Conservation (phyloP, 2,113 vertebrate genomes). For the Craseonycteris thonglongyai region DNA sequence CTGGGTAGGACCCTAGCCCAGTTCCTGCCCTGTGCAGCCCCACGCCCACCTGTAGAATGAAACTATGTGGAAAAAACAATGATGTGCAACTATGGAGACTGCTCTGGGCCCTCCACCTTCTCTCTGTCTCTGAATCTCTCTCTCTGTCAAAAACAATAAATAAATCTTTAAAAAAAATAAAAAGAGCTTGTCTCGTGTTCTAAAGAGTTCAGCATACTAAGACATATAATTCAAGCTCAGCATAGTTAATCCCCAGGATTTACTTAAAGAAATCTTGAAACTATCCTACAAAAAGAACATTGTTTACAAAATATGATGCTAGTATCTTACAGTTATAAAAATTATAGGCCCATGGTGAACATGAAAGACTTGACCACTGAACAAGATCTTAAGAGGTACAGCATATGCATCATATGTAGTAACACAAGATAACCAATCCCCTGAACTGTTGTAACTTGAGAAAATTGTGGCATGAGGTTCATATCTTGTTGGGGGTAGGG, state of each 20-base stretch:
- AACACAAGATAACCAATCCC: neutral
- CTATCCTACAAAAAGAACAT: neutral
- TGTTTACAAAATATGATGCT: neutral
- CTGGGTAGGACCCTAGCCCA: too few species aligned
- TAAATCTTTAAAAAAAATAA: too few species aligned
- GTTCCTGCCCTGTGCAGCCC: too few species aligned
- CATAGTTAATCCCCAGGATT: neutral
- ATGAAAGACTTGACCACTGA: neutral
- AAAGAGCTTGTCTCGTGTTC: neutral
- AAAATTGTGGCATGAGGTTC: neutral
- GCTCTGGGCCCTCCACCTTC: too few species aligned
- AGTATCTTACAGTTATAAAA: neutral
- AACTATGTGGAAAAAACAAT: too few species aligned
- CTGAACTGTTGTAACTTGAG: neutral
- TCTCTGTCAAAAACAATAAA: too few species aligned
- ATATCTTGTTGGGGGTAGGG: neutral
- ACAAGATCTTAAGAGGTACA: neutral
- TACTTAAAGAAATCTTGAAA: neutral
- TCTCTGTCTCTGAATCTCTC: too few species aligned
- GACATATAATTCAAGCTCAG: neutral
- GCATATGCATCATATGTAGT: neutral
- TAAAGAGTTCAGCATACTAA: neutral
- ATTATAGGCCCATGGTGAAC: neutral
- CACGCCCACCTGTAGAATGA: too few species aligned
- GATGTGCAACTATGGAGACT: too few species aligned